Evolutionary conservation across 2,888 invertebrate species (phyloP).

Genomic region (Catocala fraxini): DNA sequence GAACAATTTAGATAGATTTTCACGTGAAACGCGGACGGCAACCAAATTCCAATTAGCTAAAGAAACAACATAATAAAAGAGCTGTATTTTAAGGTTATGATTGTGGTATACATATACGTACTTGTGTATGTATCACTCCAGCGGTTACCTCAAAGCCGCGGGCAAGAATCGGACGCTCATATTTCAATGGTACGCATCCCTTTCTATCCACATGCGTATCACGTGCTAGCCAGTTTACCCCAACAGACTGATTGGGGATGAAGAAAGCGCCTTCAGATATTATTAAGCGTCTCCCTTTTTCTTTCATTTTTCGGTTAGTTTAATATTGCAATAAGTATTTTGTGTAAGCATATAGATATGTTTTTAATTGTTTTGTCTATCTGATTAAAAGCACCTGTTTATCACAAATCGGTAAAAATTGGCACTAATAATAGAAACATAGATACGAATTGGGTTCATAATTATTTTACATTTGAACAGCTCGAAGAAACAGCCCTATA

Average conservation of each 20-base stretch:
- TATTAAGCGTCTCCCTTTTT: constrained; percentile 35
- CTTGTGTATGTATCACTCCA: neutral
- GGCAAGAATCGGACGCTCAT: constrained; percentile 35
- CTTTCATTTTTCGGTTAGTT: constrained; percentile 38
- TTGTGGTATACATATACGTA: neutral
- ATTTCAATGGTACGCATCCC: constrained; percentile 42
- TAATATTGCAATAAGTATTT: constrained; percentile 22
- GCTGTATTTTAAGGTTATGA: too few relatives aligned
- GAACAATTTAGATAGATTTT: too few relatives aligned
- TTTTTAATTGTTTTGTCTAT: neutral
- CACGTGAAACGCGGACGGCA: too few relatives aligned
- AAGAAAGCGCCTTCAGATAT: constrained; percentile 49
- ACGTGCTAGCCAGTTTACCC: constrained; percentile 61
- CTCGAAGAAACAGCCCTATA: too few relatives aligned
- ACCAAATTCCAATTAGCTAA: too few relatives aligned
- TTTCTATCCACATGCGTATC: constrained; percentile 55
- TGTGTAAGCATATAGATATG: neutral
- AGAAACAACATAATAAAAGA: too few relatives aligned
- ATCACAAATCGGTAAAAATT: too few relatives aligned
- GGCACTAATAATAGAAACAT: too few relatives aligned
- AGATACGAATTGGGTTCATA: too few relatives aligned
- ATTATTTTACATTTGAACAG: too few relatives aligned
- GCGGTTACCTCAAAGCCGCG: constrained; percentile 17
- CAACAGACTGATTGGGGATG: constrained; percentile 61
- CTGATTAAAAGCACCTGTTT: too few relatives aligned